Conservation (phyloP, 2,888 invertebrate species). For the Noctua fimbriata region DNA sequence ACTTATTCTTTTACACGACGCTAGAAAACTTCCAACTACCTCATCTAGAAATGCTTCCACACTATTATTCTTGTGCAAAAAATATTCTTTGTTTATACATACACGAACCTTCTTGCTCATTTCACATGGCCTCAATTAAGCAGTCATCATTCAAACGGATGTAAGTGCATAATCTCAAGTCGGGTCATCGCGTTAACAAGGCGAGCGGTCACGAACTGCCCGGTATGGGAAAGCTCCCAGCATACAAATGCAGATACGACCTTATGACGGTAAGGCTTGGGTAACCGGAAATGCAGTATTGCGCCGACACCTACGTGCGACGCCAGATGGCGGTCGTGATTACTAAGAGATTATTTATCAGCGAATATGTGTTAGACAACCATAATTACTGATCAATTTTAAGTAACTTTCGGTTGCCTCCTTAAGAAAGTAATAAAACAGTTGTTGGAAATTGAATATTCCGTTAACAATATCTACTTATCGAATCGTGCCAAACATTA, state of each 20-base stretch:
- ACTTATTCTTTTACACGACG: not conserved
- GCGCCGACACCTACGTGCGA: slow-evolving; percentile 70
- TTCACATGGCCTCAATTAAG: slow-evolving; percentile 85
- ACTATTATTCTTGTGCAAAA: slow-evolving; percentile 71
- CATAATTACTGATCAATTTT: slow-evolving; percentile 49
- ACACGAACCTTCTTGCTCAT: slow-evolving; percentile 69
- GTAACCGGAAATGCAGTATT: slow-evolving; percentile 73
- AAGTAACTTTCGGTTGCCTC: slow-evolving; percentile 13
- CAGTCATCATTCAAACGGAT: slow-evolving; percentile 88
- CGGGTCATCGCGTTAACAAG: slow-evolving; percentile 89
- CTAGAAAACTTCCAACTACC: not conserved
- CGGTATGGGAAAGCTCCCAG: slow-evolving; percentile 90
- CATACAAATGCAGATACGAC: slow-evolving; percentile 86
- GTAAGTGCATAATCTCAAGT: slow-evolving; percentile 88
- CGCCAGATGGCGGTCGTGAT: slow-evolving; percentile 67
- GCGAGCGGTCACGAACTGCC: slow-evolving; percentile 88
- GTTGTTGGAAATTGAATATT: slow-evolving; percentile 36
- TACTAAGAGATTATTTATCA: slow-evolving; percentile 52
- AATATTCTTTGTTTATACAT: slow-evolving; percentile 73
- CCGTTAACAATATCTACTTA: slow-evolving; percentile 61
- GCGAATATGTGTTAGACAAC: slow-evolving; percentile 36
- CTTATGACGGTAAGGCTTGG: slow-evolving; percentile 73
- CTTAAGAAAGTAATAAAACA: slow-evolving; percentile 35
- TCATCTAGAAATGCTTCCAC: slow-evolving; percentile 40
- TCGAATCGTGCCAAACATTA: slow-evolving; percentile 69